phyloP scores from a whole-genome alignment of 2,888 invertebrate genomes.

The Drosophila mulleri region DNA sequence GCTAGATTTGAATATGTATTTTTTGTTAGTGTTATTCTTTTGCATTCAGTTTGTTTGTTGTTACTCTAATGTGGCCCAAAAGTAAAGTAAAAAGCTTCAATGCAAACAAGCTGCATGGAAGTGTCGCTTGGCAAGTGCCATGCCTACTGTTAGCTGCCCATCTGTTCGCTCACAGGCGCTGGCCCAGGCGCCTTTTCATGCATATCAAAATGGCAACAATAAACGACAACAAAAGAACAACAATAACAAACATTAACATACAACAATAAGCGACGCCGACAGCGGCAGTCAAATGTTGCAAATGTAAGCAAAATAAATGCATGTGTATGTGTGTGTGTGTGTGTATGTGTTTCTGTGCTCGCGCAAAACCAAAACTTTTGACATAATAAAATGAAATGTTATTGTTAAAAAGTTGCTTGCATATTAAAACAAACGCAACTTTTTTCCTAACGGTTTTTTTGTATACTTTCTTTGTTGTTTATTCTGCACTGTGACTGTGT shows the following conservation, averaged over 20 bases:
- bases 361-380: slow-evolving; percentile 78
- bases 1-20: slow-evolving; percentile 3
- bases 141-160: slow-evolving; percentile 40
- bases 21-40: neutral
- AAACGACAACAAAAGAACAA: slow-evolving; percentile 78
- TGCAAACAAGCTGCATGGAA: slow-evolving; percentile 19
- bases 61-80: slow-evolving; percentile 39
- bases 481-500: slow-evolving; percentile 19
- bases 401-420: slow-evolving; percentile 81
- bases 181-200: slow-evolving; percentile 63
- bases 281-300: slow-evolving; percentile 77
- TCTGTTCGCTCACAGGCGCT: slow-evolving; percentile 39
- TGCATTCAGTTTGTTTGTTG: slow-evolving; percentile 22
- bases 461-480: slow-evolving; percentile 32
- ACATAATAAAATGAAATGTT: slow-evolving; percentile 81
- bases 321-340: slow-evolving; percentile 21
- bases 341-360: slow-evolving; percentile 23
- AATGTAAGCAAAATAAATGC: slow-evolving; percentile 78
- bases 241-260: slow-evolving; percentile 79
- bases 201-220: slow-evolving; percentile 80
- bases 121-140: slow-evolving; percentile 43
- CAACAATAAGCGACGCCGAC: slow-evolving; percentile 66
- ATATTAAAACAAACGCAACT: slow-evolving; percentile 80
- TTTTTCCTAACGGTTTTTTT: slow-evolving; percentile 42
- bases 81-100: slow-evolving; percentile 40